phyloP scores from a whole-genome alignment of 2,888 invertebrate genomes.

The Lamproptera curius region DNA sequence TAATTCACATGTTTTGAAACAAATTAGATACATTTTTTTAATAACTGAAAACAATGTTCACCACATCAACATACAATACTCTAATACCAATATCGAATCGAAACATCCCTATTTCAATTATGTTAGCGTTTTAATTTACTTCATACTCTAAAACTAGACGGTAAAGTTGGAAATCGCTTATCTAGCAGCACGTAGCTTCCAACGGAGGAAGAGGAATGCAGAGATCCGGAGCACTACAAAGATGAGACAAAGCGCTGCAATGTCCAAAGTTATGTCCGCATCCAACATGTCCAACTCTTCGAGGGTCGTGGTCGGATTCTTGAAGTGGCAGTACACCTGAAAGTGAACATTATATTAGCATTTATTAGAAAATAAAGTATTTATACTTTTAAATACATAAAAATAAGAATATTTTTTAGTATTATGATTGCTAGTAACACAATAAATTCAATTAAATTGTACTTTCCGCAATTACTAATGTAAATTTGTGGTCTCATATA shows the following conservation, averaged over 20 bases:
- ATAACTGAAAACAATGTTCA: no score
- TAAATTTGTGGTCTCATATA: no score
- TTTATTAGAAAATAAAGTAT: no score
- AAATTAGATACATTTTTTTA: no score
- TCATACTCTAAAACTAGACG: slow-evolving; percentile 4
- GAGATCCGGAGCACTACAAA: slow-evolving; percentile 88
- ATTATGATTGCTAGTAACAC: no score
- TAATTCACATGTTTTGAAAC: no score
- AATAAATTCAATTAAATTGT: no score
- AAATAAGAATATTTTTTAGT: no score
- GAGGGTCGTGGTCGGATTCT: slow-evolving; percentile 87
- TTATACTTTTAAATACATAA: no score
- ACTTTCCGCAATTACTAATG: no score
- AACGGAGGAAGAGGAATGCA: slow-evolving; percentile 90
- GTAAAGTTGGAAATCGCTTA: slow-evolving; percentile 49
- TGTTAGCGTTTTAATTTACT: neutral
- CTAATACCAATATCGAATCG: slow-evolving; percentile 1
- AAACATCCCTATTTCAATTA: no score
- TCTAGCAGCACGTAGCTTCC: slow-evolving; percentile 90
- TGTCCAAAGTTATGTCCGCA: slow-evolving; percentile 87
- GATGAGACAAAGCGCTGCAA: slow-evolving; percentile 87
- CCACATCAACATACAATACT: neutral
- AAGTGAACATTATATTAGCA: no score
- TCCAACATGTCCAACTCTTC: slow-evolving; percentile 92
- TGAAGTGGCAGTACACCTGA: slow-evolving; percentile 91